Base-by-base conservation (phyloP, 2,888 invertebrate genomes). In the Argynnis bischoffii region DNA sequence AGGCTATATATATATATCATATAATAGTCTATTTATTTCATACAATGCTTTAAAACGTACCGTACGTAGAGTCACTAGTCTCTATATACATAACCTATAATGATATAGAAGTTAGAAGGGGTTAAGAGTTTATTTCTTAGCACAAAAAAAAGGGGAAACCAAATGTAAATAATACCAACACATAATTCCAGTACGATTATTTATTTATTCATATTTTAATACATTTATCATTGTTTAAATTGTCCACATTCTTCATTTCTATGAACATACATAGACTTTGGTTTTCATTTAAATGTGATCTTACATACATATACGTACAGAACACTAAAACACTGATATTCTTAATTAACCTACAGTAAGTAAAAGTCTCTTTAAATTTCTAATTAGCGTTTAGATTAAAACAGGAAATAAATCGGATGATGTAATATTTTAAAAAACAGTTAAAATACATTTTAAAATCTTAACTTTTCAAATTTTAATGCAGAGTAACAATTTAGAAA, bases 121-220 rank as follows among this genome's bases (percentile, higher is more conserved):
- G 6, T 15, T 35, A 6, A n/a, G 15, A 35, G 5, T 5, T 55
- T 8, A 6, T 55, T 15, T n/a, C 31, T 31, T 26, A 13, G 3
- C 15, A 31, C 6, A 35, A n/a, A 16, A 55, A 11, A 18, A 2
- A 55, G 14, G 14, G n/a, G 8, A 50, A 11, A n/a, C 2, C 6
- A 16, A 48, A 48, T 16, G 41, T 11, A 69, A 66, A 55, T 57
- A 64, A 70, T 53, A 63, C 59, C 21, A 56, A 61, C 3, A 63
- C 48, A 54, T 53, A 55, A 57, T 60, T 70, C 80, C 78, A 81
- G 77, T 88, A 86, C 81, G 82, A 85, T 88, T 84, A 88, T 89
- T 90, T 89, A 89, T 88, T 90, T 89, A 89, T 88, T 88, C 81
- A 76, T 83, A 78, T 75, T 75, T 74, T 76, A 76, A 80, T 79